phyloP scores from a whole-genome alignment of 2,113 vertebrate genomes.

The Passer domesticus region DNA sequence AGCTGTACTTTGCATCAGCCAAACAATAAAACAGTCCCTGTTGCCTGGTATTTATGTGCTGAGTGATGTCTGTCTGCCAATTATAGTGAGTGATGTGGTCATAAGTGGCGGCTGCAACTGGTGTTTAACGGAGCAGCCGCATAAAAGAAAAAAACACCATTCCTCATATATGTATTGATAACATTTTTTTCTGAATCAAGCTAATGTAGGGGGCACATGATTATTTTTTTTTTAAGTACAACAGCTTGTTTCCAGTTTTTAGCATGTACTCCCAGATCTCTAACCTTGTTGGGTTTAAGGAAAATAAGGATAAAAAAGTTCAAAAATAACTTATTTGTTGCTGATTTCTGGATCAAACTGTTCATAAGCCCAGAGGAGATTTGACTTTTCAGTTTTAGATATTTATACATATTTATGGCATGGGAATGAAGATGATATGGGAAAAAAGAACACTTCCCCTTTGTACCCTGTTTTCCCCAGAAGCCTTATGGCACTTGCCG shows the following conservation, averaged over 20 bases:
- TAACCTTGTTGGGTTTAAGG: not conserved
- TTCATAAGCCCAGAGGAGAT: not conserved
- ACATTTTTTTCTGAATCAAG: not conserved
- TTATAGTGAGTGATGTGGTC: not conserved
- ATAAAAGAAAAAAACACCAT: not conserved
- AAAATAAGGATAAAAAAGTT: not conserved
- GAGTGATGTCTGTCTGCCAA: not conserved
- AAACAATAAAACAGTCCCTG: not conserved
- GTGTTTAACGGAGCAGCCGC: not conserved
- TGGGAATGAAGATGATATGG: not conserved
- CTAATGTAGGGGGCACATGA: not conserved
- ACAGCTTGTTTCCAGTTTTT: not conserved
- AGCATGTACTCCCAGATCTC: not conserved
- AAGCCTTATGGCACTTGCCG: not conserved
- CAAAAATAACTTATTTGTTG: not conserved
- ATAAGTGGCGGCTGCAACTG: not conserved
- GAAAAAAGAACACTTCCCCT: not conserved
- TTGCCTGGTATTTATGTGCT: slow-evolving; percentile 1
- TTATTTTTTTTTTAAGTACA: not conserved
- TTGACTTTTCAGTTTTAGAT: not conserved
- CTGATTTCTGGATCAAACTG: not conserved
- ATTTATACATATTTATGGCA: not conserved
- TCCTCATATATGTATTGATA: not conserved
- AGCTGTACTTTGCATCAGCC: slow-evolving; percentile 14
- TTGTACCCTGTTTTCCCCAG: not conserved